Conservation (phyloP, 2,888 invertebrate species). For the Lasius platythorax region DNA sequence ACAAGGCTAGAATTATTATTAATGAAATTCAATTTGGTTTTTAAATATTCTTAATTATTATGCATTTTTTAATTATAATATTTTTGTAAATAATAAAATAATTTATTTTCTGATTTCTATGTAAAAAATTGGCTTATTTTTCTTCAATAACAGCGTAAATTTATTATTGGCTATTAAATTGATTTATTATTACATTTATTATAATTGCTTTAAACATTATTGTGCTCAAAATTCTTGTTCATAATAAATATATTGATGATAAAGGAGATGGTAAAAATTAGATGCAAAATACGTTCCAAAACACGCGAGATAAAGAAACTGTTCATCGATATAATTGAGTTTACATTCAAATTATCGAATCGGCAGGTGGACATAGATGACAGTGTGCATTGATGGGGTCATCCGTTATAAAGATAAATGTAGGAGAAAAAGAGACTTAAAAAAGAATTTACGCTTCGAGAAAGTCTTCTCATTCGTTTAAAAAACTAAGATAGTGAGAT, state of each 20-base stretch:
- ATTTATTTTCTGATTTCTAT: not conserved
- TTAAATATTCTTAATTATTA: constrained; percentile 4
- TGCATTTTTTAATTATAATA: not conserved
- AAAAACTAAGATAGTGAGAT: constrained; percentile 1
- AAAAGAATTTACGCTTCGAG: not conserved
- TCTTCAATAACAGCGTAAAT: not conserved
- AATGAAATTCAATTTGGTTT: not conserved
- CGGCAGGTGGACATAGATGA: not conserved
- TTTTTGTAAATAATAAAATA: not conserved
- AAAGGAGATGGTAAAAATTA: not conserved
- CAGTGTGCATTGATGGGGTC: not conserved
- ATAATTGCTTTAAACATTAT: not conserved
- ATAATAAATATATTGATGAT: not conserved
- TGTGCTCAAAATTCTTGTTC: not conserved
- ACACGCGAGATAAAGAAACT: constrained; percentile 16
- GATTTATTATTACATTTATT: not conserved
- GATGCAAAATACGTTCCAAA: not conserved
- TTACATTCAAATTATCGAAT: not conserved
- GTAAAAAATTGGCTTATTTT: not conserved
- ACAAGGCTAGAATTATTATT: not conserved
- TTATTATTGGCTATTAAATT: not conserved
- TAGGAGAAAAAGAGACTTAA: not conserved
- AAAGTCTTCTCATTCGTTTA: not conserved
- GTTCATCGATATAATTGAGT: not conserved
- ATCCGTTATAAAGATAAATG: constrained; percentile 1